phyloP scores from a whole-genome alignment of 2,888 invertebrate species.

The Nymphalis polychloros region DNA sequence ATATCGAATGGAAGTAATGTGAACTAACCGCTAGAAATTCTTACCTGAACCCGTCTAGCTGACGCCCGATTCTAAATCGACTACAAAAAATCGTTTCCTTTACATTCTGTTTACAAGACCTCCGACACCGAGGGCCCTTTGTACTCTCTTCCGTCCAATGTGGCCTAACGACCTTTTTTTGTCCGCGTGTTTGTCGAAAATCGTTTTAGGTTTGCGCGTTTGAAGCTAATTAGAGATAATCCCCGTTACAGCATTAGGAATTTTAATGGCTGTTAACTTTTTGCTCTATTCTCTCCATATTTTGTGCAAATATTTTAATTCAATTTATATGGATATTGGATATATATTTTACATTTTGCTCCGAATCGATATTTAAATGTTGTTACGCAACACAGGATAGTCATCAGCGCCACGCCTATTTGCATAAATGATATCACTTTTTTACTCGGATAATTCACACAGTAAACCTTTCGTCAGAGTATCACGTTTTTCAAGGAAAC shows the following conservation, averaged over 20 bases:
- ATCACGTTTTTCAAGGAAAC: slow-evolving; percentile 35
- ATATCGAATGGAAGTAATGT: slow-evolving; percentile 45
- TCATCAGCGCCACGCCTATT: slow-evolving; percentile 48
- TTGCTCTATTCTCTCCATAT: slow-evolving; percentile 37
- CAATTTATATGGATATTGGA: not conserved
- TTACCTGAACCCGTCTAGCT: slow-evolving; percentile 65
- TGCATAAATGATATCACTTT: slow-evolving; percentile 54
- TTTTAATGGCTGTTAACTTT: slow-evolving; percentile 39
- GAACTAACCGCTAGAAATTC: slow-evolving; percentile 50
- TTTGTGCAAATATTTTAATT: slow-evolving; percentile 45
- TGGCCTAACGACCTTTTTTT: slow-evolving; percentile 71
- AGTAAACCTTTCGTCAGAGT: slow-evolving; percentile 33
- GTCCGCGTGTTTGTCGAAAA: slow-evolving; percentile 59
- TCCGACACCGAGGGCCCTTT: slow-evolving; percentile 74
- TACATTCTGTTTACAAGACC: slow-evolving; percentile 77
- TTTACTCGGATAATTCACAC: slow-evolving; percentile 29
- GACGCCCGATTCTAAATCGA: slow-evolving; percentile 54
- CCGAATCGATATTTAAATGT: slow-evolving; percentile 1
- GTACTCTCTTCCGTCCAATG: slow-evolving; percentile 54
- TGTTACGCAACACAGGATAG: slow-evolving; percentile 21
- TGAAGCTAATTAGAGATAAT: slow-evolving; percentile 42
- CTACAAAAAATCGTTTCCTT: slow-evolving; percentile 72
- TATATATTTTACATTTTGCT: not conserved
- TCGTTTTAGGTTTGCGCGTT: slow-evolving; percentile 42
- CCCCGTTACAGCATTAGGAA: slow-evolving; percentile 37